phyloP scores from a whole-genome alignment of 2,113 vertebrate species.

The Glareola pratincola region DNA sequence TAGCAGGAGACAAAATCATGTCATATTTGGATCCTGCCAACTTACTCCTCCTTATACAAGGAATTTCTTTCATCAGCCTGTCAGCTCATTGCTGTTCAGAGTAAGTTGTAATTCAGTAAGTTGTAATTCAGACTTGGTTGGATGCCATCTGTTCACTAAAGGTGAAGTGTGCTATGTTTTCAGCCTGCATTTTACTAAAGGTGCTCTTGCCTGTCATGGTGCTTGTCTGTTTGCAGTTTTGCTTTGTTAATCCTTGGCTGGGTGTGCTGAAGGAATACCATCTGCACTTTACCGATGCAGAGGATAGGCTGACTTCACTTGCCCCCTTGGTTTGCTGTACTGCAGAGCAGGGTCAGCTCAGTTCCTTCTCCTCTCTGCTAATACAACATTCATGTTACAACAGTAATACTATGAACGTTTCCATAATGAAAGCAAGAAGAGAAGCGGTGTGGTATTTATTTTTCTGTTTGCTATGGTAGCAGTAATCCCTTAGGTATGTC shows the following conservation, averaged over 20 bases:
- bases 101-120: not conserved
- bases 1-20: not conserved
- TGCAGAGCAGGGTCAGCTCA: not conserved
- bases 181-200: not conserved
- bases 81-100: not conserved
- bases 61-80: not conserved
- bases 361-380: not conserved
- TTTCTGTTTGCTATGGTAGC: conserved; percentile 10
- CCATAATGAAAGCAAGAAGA: not conserved
- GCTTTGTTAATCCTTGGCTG: not conserved
- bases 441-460: conserved; percentile 1
- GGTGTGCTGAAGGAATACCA: not conserved
- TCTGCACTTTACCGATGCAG: not conserved
- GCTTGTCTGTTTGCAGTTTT: not conserved
- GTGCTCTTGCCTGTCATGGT: not conserved
- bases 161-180: not conserved
- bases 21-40: not conserved
- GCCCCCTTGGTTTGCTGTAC: not conserved
- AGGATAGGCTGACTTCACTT: not conserved
- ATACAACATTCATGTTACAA: not conserved
- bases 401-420: not conserved
- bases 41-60: not conserved
- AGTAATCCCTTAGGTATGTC: not conserved
- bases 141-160: not conserved
- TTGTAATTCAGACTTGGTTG: not conserved